Evolutionary conservation across 2,113 vertebrate genomes (phyloP).

Genomic region (Acrocephalus kingi): DNA sequence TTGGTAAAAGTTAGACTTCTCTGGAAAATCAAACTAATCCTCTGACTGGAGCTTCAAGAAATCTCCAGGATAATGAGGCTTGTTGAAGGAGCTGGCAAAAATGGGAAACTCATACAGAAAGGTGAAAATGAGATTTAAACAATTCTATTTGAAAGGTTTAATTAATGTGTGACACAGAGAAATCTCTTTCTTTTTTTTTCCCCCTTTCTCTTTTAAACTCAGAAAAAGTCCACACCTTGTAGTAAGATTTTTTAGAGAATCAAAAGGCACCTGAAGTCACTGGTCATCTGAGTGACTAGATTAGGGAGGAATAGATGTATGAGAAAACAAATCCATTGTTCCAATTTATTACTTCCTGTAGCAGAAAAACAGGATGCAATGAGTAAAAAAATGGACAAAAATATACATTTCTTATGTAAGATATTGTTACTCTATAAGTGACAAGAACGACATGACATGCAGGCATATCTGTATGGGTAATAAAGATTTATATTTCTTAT

Average conservation of each 20-base stretch:
- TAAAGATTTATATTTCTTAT: not conserved
- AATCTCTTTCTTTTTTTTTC: not conserved
- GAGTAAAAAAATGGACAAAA: not conserved
- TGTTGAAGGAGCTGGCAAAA: not conserved
- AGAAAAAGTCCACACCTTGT: not conserved
- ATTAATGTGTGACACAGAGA: not conserved
- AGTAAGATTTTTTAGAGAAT: not conserved
- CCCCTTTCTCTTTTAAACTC: not conserved
- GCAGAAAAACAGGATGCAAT: not conserved
- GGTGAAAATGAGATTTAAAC: not conserved
- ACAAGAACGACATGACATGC: not conserved
- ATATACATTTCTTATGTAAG: not conserved
- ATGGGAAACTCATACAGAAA: not conserved
- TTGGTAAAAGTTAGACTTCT: not conserved
- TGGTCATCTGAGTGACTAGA: not conserved
- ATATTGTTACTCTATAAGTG: not conserved
- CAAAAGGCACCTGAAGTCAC: not conserved
- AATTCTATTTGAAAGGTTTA: not conserved
- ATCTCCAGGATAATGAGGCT: not conserved
- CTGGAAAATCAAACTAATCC: not conserved
- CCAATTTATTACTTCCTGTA: not conserved
- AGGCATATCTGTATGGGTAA: not conserved
- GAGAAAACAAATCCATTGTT: not conserved
- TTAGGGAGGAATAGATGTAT: not conserved
- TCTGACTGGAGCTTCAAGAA: not conserved